Percentiles rank a stretch among this genome's conserved stretches.
Conservation (phyloP, 1,140 invertebrate genomes). For the Seison nebaliae region DNA sequence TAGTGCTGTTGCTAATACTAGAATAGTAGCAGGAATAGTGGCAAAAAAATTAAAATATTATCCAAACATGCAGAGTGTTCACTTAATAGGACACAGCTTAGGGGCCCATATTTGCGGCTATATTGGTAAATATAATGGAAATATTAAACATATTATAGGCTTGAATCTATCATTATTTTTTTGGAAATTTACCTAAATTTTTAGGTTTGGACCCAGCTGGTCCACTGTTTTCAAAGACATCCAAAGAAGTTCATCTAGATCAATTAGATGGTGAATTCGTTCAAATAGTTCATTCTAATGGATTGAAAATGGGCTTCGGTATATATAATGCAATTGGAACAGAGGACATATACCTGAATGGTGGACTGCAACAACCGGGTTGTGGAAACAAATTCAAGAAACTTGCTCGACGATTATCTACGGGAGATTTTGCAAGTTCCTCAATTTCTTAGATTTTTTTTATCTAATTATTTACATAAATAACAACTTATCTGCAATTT, state of each 20-base stretch:
- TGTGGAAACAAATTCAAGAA: background rate
- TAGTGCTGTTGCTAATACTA: constrained; percentile 62
- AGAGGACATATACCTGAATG: constrained; percentile 17
- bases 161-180: too few species aligned
- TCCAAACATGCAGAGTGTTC: constrained; percentile 24
- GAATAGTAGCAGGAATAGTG: constrained; percentile 62
- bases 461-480: too few species aligned
- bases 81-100: constrained; percentile 63
- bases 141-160: too few species aligned
- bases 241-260: constrained; percentile 24
- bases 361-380: constrained; percentile 32
- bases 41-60: background rate
- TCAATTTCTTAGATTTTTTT: too few species aligned
- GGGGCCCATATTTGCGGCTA: constrained; percentile 64
- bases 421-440: too few species aligned
- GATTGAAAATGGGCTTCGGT: constrained; percentile 23
- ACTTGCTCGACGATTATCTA: too few species aligned
- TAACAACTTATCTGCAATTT: too few species aligned
- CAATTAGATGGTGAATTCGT: constrained; percentile 53
- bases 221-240: constrained; percentile 35
- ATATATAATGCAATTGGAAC: constrained; percentile 32
- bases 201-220: constrained; percentile 41
- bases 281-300: constrained; percentile 75
- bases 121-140: constrained; percentile 46
- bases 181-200: constrained; percentile 6